Conservation (phyloP, 1,140 invertebrate species). For the Drosophila varians region DNA sequence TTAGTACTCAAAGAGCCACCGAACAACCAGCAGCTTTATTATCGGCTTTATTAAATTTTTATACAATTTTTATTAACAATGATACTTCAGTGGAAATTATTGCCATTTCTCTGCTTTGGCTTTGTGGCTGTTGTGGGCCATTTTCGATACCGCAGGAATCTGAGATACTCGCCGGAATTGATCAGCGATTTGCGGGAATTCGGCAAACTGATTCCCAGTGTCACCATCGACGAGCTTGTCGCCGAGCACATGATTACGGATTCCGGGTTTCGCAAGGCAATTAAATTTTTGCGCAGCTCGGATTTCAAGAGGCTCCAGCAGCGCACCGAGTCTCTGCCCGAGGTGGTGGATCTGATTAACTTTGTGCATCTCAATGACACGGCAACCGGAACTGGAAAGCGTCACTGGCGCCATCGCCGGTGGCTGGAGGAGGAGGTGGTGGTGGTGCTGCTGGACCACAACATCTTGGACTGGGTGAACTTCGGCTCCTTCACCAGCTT, state of each 20-base stretch:
- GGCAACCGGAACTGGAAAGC: not conserved
- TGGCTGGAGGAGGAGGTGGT: not conserved
- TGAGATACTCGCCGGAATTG: constrained; percentile 66
- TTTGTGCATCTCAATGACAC: constrained; percentile 69
- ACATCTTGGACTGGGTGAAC: not conserved
- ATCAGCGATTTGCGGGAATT: constrained; percentile 66
- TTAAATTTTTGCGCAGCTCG: constrained; percentile 58
- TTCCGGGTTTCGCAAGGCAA: constrained; percentile 66
- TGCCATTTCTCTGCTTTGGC: constrained; percentile 12
- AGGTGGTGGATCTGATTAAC: constrained; percentile 65
- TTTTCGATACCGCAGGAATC: not conserved
- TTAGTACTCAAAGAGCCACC: constrained; percentile 11
- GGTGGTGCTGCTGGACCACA: not conserved
- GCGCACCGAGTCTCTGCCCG: constrained; percentile 56
- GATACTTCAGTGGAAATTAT: not conserved
- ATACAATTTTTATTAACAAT: constrained; percentile 1
- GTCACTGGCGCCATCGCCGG: not conserved
- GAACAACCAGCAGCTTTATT: not conserved
- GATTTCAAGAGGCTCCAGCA: constrained; percentile 54
- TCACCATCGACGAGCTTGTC: constrained; percentile 58
- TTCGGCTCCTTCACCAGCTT: constrained; percentile 60
- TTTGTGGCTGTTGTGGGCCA: constrained; percentile 6
- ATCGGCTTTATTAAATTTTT: not conserved
- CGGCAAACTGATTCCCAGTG: constrained; percentile 52
- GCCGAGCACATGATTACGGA: constrained; percentile 71